Base-by-base conservation (phyloP, 2,888 invertebrate genomes). In the Venusia cambrica region DNA sequence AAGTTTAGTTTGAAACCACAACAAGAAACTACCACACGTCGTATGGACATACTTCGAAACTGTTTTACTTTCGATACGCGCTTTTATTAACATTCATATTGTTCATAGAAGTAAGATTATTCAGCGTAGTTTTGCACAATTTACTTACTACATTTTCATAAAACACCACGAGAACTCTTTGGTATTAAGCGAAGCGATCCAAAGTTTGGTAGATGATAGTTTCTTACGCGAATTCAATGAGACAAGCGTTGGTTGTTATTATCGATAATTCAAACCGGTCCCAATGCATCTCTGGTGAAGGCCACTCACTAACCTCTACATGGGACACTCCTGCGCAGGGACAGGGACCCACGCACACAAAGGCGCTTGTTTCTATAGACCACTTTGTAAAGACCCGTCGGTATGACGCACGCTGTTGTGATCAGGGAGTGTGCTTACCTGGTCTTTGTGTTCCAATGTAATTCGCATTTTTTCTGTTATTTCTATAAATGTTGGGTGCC, bases 251-350 rank as follows among this genome's bases (percentile, higher is more conserved):
- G 17, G 19, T 19, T 20, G 17, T 4, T n/a, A n/a, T n/a, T n/a
- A 28, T 64, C 63, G 58, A 74, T 73, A 71, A 69, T 67, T 72
- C 53, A 54, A 66, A 75, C 73, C 73, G 71, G 69, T 74, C 73
- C 58, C 68, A 80, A 68, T 84, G 73, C 84, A 77, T 70, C 78
- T 70, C 79, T 81, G 77, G 78, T 80, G 85, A 87, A 87, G 85
- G 85, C 81, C 85, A 81, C 73, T 67, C 63, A 63, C 57, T 73
- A 73, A 74, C 76, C 77, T 73, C 73, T 67, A 67, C 68, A 66
- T 63, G 68, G 73, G 76, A 72, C 74, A 75, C 67, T 76, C 73
- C 65, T 67, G 75, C 70, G 73, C 73, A 68, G 69, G 64, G 64
- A 59, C 73, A 68, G 69, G 64, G 64, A 59, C 65, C 67, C 68